phyloP scores from a whole-genome alignment of 2,797 vertebrate species.

The Salarias fasciatus region DNA sequence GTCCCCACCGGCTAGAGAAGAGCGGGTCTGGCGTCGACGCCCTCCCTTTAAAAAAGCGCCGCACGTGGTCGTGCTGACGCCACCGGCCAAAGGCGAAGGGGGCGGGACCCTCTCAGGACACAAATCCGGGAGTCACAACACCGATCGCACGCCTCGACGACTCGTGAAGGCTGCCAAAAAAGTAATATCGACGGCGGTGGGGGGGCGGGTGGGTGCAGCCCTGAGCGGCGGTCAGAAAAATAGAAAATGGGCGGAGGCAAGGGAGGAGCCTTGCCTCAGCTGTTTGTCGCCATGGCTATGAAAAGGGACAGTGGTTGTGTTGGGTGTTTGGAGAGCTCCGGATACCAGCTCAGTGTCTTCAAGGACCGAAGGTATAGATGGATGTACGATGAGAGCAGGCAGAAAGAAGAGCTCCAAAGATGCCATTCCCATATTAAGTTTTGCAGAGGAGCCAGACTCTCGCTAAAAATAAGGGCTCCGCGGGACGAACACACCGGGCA shows the following conservation, averaged over 20 bases:
- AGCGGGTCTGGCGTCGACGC: slow-evolving; percentile 64
- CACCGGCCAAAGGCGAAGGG: slow-evolving; percentile 16
- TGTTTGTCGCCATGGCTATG: slow-evolving; percentile 59
- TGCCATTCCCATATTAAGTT: slow-evolving; percentile 84
- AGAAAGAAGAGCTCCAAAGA: slow-evolving; percentile 64
- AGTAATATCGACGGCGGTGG: slow-evolving; percentile 22
- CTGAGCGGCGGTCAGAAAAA: slow-evolving; percentile 33
- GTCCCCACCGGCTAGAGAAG: slow-evolving; percentile 74
- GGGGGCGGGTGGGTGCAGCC: neutral
- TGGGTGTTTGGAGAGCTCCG: slow-evolving; percentile 30
- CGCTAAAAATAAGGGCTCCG: slow-evolving; percentile 81
- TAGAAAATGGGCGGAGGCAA: slow-evolving; percentile 20
- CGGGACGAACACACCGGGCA: slow-evolving; percentile 44
- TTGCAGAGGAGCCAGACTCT: slow-evolving; percentile 58
- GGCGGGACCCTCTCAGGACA: slow-evolving; percentile 31
- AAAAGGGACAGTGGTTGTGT: slow-evolving; percentile 34
- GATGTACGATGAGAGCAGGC: slow-evolving; percentile 40
- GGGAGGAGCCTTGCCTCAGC: slow-evolving; percentile 2
- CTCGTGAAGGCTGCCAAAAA: slow-evolving; percentile 47
- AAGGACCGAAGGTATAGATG: slow-evolving; percentile 36
- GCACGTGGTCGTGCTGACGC: slow-evolving; percentile 60
- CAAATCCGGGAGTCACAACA: slow-evolving; percentile 16
- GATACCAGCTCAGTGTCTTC: slow-evolving; percentile 55
- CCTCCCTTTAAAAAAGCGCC: slow-evolving; percentile 66
- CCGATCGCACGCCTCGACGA: slow-evolving; percentile 20